Evolutionary conservation across 1,140 invertebrate species (phyloP), one percentile per base, ranked within the genome.

Genomic region (Diabrotica virgifera): DNA sequence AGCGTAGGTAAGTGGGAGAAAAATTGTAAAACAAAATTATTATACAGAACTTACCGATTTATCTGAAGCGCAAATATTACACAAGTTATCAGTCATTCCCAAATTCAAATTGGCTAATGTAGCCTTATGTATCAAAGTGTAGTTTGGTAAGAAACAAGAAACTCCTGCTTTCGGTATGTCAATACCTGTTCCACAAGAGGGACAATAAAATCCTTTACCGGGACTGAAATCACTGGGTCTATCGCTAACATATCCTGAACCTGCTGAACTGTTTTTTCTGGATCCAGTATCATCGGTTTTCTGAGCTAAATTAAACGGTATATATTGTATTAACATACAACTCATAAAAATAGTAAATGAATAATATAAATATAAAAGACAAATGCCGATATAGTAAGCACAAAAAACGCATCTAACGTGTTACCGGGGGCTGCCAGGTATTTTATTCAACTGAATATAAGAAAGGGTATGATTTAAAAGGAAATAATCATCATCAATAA

Each of bases 11-110:
- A n/a, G n/a, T 52, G 2, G 8, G 10, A 8, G 51, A 52, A 8
- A 10, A 13, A 13, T 62, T 14, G 24, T 52, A n/a, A n/a, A n/a
- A n/a, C n/a, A n/a, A n/a, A n/a, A n/a, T n/a, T n/a, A 1, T 4
- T 24, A 24, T 12, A 14, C 24, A 58, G 35, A 36, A 70, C 74
- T 75, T 74, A 85, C 84, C 76, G 81, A 81, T 69, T 81, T 81
- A 66, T 86, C 85, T 55, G 73, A 73, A 37, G 80, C 78, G 68
- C 85, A 87, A 5, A 85, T 68, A 74, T 86, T 85, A 68, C 85
- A 87, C 5, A 85, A 78, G 4, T 84, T 78, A 52, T 78, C 76
- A 35, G 79, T 78, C 4, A 72, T 77, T 38, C 78, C 78, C n/a
- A 76, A 73, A 68, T 82, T 80, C 11, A 82, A 74, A 6, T 79